Conservation (phyloP, 2,797 vertebrate genomes). For the Hypotaenidia philippensis region DNA sequence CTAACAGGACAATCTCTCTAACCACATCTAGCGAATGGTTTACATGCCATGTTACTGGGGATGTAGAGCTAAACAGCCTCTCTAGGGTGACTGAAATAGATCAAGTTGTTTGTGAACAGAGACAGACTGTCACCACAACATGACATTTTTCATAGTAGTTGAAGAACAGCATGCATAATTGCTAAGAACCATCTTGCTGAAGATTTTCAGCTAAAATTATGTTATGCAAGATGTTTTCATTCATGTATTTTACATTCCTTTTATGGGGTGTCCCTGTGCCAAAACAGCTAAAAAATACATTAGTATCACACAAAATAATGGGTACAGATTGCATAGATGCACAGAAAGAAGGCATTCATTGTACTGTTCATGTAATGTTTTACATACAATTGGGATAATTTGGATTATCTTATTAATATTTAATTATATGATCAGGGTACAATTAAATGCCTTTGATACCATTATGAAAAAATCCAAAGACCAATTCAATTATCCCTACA, state of each 20-base stretch:
- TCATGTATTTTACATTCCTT: not conserved
- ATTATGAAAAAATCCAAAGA: constrained; percentile 27
- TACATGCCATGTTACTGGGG: not conserved
- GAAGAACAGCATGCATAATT: not conserved
- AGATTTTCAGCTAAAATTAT: not conserved
- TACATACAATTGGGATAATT: not conserved
- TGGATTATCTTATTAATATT: constrained; percentile 6
- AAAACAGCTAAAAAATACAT: not conserved
- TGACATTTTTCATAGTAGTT: not conserved
- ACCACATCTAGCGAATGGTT: not conserved
- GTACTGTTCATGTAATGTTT: not conserved
- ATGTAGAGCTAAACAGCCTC: not conserved
- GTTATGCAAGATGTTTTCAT: not conserved
- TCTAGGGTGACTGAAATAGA: accelerated
- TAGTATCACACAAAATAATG: not conserved
- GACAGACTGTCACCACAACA: not conserved
- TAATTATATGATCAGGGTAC: constrained; percentile 11
- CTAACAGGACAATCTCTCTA: not conserved
- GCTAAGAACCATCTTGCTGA: not conserved
- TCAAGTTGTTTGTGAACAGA: not conserved
- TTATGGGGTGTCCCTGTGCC: not conserved
- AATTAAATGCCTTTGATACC: constrained; percentile 15
- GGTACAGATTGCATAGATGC: not conserved
- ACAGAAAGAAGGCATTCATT: not conserved
- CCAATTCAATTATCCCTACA: constrained; percentile 12